Conservation (phyloP, 2,888 invertebrate genomes). For the Mythimna lalbum region DNA sequence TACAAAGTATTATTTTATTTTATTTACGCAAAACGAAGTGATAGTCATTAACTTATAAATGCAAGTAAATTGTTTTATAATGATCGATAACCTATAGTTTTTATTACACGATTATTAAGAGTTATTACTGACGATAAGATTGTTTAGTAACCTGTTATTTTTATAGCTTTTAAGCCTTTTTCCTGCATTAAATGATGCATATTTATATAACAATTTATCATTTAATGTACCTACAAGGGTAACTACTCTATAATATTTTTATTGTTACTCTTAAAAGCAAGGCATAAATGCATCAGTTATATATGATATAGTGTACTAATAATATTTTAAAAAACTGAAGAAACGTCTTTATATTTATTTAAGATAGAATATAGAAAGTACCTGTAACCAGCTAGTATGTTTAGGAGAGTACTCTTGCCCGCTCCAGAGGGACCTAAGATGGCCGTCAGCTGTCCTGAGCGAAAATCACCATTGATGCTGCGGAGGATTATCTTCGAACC, state of each 20-base stretch:
- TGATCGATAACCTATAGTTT: conserved; percentile 20
- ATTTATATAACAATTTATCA: neutral
- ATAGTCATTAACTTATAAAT: neutral
- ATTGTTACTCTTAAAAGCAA: too few relatives aligned
- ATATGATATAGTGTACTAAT: too few relatives aligned
- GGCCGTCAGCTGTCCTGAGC: conserved; percentile 96
- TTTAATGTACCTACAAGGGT: neutral
- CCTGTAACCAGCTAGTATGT: conserved; percentile 98
- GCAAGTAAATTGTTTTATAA: conserved; percentile 12
- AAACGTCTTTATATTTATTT: too few relatives aligned
- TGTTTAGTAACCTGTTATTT: neutral
- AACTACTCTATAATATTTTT: neutral
- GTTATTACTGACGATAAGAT: conserved; percentile 15
- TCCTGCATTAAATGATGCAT: neutral
- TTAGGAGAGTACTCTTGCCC: conserved; percentile 97
- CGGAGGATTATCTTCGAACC: conserved; percentile 95
- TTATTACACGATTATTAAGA: conserved; percentile 22
- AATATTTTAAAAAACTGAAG: too few relatives aligned
- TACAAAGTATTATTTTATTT: conserved; percentile 7
- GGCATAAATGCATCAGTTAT: too few relatives aligned
- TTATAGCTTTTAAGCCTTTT: neutral
- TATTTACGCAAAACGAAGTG: conserved; percentile 22
- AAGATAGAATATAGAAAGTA: conserved; percentile 71
- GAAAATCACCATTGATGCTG: conserved; percentile 95
- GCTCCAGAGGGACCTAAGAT: conserved; percentile 98